Evolutionary conservation across 2,888 invertebrate species (phyloP).

Genomic region (Gortyna flavago): DNA sequence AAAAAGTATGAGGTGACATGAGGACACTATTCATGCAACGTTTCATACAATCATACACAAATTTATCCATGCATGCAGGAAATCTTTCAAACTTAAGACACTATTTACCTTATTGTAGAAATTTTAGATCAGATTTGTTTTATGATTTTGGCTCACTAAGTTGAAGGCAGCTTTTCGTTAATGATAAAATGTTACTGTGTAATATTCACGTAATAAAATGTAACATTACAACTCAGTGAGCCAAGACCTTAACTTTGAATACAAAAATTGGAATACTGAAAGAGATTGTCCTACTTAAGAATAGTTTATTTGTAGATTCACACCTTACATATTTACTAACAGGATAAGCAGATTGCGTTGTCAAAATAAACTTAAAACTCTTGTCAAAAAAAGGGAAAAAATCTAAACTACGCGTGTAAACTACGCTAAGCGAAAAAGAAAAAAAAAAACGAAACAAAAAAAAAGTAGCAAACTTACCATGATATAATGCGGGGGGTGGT

Average conservation of each 20-base stretch:
- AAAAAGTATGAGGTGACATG: constrained; percentile 67
- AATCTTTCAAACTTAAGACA: constrained; percentile 48
- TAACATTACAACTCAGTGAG: constrained; percentile 4
- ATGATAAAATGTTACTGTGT: not conserved
- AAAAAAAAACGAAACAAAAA: constrained; percentile 42
- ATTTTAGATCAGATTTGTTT: not conserved
- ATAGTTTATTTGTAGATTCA: constrained; percentile 1
- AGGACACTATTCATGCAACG: constrained; percentile 64
- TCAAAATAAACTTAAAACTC: constrained; percentile 17
- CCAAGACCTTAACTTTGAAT: constrained; percentile 17
- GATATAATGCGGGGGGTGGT: constrained; percentile 89
- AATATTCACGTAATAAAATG: not conserved
- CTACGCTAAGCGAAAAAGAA: constrained; percentile 61
- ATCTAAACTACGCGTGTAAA: constrained; percentile 56
- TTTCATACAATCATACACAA: constrained; percentile 59
- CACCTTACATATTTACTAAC: constrained; percentile 1
- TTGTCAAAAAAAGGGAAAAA: constrained; percentile 19
- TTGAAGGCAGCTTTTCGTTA: not conserved
- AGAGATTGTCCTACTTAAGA: constrained; percentile 3
- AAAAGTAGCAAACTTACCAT: constrained; percentile 84
- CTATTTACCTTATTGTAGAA: constrained; percentile 17
- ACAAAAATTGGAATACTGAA: constrained; percentile 12
- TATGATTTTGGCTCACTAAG: constrained; percentile 9
- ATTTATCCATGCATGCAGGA: constrained; percentile 55
- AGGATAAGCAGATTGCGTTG: constrained; percentile 22